These are phyloP conservation scores for Tenthredo mesomela DNA, from an alignment of 2,888 invertebrate genomes.

Conservation along the genomic window DNA sequence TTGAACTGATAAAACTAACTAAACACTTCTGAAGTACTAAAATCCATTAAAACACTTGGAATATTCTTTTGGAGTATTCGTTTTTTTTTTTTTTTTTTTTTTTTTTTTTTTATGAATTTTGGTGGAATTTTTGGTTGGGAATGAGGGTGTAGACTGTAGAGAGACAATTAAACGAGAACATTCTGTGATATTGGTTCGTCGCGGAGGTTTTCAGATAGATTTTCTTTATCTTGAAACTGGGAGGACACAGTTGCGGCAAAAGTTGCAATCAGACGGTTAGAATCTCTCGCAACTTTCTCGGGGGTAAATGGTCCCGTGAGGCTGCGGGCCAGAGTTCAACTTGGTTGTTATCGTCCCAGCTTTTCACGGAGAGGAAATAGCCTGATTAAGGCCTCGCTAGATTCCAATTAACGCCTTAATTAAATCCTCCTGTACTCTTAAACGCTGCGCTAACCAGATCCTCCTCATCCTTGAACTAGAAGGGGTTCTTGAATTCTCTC, in stretches of 20 bases:
- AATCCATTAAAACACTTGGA: too few relatives aligned
- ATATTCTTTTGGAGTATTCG: too few relatives aligned
- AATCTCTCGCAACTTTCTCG: conserved; percentile 37
- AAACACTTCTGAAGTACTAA: too few relatives aligned
- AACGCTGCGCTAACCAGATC: conserved; percentile 18
- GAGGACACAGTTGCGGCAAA: conserved; percentile 50
- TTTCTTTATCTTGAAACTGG: conserved; percentile 42
- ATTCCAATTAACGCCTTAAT: conserved; percentile 77
- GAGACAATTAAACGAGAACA: conserved; percentile 18
- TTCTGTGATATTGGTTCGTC: conserved; percentile 11
- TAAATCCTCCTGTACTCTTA: conserved; percentile 70
- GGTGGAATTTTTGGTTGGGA: neutral
- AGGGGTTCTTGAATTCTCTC: neutral
- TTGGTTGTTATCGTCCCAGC: conserved; percentile 72
- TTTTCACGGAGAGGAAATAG: conserved; percentile 70
- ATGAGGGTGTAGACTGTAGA: neutral
- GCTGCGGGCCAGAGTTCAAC: conserved; percentile 53
- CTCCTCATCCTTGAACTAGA: neutral
- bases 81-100: too few relatives aligned
- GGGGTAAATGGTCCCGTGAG: conserved; percentile 48
- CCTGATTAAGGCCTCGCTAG: conserved; percentile 75
- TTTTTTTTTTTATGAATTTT: neutral
- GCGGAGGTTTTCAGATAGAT: neutral
- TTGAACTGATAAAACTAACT: too few relatives aligned
- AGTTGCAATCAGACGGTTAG: conserved; percentile 47